These are phyloP conservation scores for Dynastes maya DNA, from an alignment of 2,888 invertebrate genomes.

Conservation along the genomic window DNA sequence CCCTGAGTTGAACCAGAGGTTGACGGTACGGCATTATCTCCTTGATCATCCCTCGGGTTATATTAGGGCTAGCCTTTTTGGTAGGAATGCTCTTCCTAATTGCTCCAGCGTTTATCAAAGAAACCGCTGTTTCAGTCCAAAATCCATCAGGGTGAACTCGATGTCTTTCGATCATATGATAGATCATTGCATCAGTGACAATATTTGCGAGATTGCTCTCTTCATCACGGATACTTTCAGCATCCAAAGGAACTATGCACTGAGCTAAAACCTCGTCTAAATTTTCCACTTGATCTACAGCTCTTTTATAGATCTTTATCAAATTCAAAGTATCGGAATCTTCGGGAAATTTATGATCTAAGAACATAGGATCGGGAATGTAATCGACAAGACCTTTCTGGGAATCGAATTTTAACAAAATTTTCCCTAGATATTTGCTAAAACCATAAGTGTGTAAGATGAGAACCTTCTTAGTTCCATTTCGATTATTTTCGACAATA, in stretches of 20 bases:
- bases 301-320: constrained; percentile 76
- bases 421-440: constrained; percentile 90
- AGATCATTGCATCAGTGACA: constrained; percentile 83
- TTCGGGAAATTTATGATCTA: constrained; percentile 78
- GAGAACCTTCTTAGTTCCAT: constrained; percentile 80
- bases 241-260: constrained; percentile 75
- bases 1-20: constrained; percentile 75
- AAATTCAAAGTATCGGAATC: constrained; percentile 77
- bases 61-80: constrained; percentile 70
- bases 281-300: constrained; percentile 73
- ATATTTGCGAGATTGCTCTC: constrained; percentile 93
- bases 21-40: constrained; percentile 85
- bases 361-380: constrained; percentile 66
- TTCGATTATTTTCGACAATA: constrained; percentile 75
- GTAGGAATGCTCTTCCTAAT: constrained; percentile 79
- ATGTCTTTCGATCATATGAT: constrained; percentile 71
- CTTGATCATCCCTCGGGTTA: constrained; percentile 83
- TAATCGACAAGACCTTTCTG: constrained; percentile 77
- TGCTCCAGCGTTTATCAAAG: constrained; percentile 84
- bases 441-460: constrained; percentile 93
- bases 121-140: constrained; percentile 87
- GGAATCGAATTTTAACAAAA: constrained; percentile 80
- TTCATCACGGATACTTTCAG: constrained; percentile 75
- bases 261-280: constrained; percentile 74
- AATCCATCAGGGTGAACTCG: constrained; percentile 65